phyloP scores from a whole-genome alignment of 2,888 invertebrate genomes.

The Amphipyra tragopoginis region DNA sequence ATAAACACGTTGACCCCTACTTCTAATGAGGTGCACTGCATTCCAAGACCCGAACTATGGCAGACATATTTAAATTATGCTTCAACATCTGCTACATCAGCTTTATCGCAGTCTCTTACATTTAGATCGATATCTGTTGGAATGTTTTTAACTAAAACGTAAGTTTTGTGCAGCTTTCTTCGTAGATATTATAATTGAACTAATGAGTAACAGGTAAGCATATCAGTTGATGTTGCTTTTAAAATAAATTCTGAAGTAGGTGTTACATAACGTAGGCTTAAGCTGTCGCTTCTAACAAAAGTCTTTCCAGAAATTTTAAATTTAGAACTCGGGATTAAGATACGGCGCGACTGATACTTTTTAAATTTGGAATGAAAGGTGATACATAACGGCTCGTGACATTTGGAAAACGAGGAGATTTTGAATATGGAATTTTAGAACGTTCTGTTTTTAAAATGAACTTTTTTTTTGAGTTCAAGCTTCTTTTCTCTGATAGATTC shows the following conservation, averaged over 20 bases:
- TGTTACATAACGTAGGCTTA: slow-evolving; percentile 47
- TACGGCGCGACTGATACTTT: slow-evolving; percentile 81
- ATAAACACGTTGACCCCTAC: slow-evolving; percentile 49
- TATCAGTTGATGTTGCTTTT: slow-evolving; percentile 7
- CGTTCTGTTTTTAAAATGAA: slow-evolving; percentile 28
- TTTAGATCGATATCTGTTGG: slow-evolving; percentile 28
- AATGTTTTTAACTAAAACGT: slow-evolving; percentile 18
- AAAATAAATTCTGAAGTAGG: slow-evolving; percentile 18
- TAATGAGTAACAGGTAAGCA: background rate
- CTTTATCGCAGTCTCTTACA: slow-evolving; percentile 44
- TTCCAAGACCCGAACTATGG: slow-evolving; percentile 52
- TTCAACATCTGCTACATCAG: slow-evolving; percentile 48
- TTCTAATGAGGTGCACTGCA: slow-evolving; percentile 55
- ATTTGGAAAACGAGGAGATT: slow-evolving; percentile 68
- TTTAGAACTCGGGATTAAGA: slow-evolving; percentile 84
- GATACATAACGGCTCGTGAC: slow-evolving; percentile 75
- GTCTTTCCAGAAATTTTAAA: slow-evolving; percentile 87
- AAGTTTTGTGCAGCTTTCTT: slow-evolving; percentile 13
- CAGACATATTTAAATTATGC: slow-evolving; percentile 57
- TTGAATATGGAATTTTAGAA: slow-evolving; percentile 54
- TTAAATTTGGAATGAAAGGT: slow-evolving; percentile 83
- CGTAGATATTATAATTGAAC: slow-evolving; percentile 4
- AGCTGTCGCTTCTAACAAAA: slow-evolving; percentile 70
- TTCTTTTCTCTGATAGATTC: background rate
- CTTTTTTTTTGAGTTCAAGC: slow-evolving; percentile 1